phyloP scores from a whole-genome alignment of 2,888 invertebrate genomes.

The Orthonychiurus folsomi region DNA sequence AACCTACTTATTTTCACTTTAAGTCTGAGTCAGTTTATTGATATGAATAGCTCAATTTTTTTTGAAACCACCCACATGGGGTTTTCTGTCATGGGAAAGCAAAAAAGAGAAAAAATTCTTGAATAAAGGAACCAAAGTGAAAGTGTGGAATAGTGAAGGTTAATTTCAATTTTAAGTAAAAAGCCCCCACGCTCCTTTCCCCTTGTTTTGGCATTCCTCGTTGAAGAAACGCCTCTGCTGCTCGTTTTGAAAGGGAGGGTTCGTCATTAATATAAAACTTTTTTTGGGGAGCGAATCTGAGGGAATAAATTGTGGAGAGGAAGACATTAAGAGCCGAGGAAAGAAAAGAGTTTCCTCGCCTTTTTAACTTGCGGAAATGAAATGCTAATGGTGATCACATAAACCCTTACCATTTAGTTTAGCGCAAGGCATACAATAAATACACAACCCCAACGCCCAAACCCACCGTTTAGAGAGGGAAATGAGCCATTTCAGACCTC shows the following conservation, averaged over 20 bases:
- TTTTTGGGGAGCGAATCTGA: background rate
- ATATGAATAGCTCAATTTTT: background rate
- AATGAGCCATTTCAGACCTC: background rate
- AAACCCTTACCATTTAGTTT: background rate
- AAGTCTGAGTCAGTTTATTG: background rate
- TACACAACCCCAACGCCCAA: background rate
- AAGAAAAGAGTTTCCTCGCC: background rate
- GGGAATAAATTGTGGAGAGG: background rate
- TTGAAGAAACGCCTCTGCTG: background rate
- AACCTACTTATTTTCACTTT: background rate
- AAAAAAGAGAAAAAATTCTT: background rate
- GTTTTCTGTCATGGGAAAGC: background rate
- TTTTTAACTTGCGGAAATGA: background rate
- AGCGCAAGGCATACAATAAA: background rate
- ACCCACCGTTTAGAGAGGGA: background rate
- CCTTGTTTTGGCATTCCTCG: background rate
- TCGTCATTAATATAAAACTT: background rate
- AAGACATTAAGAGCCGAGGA: background rate
- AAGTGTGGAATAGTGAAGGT: too few relatives aligned
- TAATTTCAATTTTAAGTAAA: background rate
- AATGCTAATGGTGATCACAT: constrained; percentile 1
- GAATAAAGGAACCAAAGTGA: background rate
- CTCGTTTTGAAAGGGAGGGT: background rate
- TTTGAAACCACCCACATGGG: background rate
- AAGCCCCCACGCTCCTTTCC: background rate